Base-by-base conservation (phyloP, 2,113 vertebrate species). In the Psittacara wagleri region DNA sequence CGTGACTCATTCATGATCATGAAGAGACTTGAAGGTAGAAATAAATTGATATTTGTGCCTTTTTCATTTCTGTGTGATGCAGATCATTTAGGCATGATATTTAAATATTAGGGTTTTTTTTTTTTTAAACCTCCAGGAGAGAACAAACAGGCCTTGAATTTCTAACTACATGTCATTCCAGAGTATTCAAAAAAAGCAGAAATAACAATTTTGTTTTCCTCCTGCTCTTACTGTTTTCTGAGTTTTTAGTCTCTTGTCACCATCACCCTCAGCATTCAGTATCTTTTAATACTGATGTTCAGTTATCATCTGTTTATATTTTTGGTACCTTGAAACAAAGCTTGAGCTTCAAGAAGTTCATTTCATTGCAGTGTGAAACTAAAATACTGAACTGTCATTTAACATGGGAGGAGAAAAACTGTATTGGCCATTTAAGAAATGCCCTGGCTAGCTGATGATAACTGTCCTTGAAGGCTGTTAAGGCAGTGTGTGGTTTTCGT, bases 191-290 rank as follows among this genome's bases (percentile, higher is more conserved):
- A 62, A 33, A 33, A 77, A 74, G 33, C 8, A 63, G 35, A 59
- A 75, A 51, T 19, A 46, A n/a, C 43, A 1, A 0, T 37, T 49
- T 62, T 80, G 75, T 68, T 6, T 73, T 83, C 11, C 7, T 66
- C 8, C 28, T n/a, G n/a, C 22, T 68, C 6, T 59, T 69, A 18
- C 4, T 84, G 8, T 61, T 79, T 81, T 37, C 13, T 61, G 33
- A 61, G 52, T 16, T 77, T 17, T 31, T 69, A 64, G 17, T 57
- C 16, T 81, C 51, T 78, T 51, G 41, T 70, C 12, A 35, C 17
- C 0, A 0, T 51, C 9, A 61, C 79, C 31, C 19, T 33, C 49
- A 44, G 25, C 51, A 35, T 33, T 54, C 3, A 33, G 22, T 22
- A 12, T 59, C 27, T 75, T 55, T 43, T 25, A 28, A 13, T 52